phyloP scores from a whole-genome alignment of 2,113 vertebrate genomes.

The Ahaetulla prasina region DNA sequence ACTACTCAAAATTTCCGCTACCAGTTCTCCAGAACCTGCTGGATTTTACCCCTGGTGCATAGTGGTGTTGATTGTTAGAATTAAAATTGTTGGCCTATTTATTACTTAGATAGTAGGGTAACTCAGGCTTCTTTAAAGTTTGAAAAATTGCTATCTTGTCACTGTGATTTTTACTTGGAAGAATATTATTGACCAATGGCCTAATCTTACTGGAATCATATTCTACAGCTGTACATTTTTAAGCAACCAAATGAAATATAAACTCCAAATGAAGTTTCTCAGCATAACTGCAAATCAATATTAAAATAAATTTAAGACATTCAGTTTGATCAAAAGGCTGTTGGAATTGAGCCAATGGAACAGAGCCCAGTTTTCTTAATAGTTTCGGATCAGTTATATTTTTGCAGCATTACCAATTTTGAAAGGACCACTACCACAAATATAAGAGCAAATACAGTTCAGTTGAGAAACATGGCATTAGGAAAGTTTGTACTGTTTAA shows the following conservation, averaged over 20 bases:
- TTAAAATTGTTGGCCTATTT: not conserved
- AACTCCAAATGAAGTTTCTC: not conserved
- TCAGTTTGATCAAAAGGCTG: not conserved
- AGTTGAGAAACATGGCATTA: not conserved
- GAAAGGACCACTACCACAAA: not conserved
- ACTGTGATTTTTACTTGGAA: not conserved
- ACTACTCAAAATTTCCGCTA: too few relatives aligned
- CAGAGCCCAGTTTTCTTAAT: not conserved
- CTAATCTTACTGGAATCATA: not conserved
- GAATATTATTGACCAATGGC: not conserved
- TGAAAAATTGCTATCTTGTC: not conserved
- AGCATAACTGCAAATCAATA: not conserved
- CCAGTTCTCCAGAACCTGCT: too few relatives aligned
- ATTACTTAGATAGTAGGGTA: not conserved
- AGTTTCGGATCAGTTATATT: not conserved
- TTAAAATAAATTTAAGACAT: not conserved
- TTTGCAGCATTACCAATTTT: not conserved
- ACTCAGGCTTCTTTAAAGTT: not conserved
- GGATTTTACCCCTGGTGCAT: too few relatives aligned
- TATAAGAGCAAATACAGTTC: not conserved
- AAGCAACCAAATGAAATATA: not conserved
- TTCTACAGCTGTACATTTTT: not conserved
- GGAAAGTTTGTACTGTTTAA: not conserved
- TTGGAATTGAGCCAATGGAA: not conserved
- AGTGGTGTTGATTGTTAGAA: not conserved